These are phyloP conservation scores for Antechinus flavipes DNA, from an alignment of 2,113 vertebrate species.

Conservation along the genomic window DNA sequence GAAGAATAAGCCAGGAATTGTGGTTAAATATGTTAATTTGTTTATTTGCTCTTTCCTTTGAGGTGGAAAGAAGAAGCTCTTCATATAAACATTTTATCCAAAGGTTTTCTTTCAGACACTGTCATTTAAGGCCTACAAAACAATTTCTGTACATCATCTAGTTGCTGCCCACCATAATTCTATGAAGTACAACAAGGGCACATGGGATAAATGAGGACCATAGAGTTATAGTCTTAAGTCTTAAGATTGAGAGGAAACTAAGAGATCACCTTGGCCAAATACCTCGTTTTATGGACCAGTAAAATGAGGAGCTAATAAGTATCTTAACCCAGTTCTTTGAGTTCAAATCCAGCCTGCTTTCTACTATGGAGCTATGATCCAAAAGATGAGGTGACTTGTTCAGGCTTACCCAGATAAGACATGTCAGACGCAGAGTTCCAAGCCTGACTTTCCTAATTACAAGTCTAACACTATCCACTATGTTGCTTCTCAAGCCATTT, in stretches of 20 bases:
- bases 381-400: not conserved
- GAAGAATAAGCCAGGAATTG: not conserved
- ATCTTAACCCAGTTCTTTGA: not conserved
- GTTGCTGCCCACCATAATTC: not conserved
- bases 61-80: slow-evolving; percentile 35
- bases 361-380: not conserved
- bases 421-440: not conserved
- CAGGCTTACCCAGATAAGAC: not conserved
- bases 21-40: not conserved
- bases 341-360: not conserved
- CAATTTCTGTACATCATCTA: not conserved
- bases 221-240: not conserved
- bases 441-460: not conserved
- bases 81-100: slow-evolving; percentile 62
- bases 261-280: not conserved
- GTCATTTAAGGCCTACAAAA: not conserved
- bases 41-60: not conserved
- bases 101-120: slow-evolving; percentile 26
- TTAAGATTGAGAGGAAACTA: not conserved
- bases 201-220: not conserved
- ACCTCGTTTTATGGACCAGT: not conserved
- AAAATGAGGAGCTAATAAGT: not conserved
- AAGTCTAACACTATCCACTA: not conserved
- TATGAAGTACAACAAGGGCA: not conserved
- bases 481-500: not conserved